Percentiles rank a stretch among this genome's conserved stretches.
Conservation (phyloP, 1,140 invertebrate genomes). For the Battus philenor region DNA sequence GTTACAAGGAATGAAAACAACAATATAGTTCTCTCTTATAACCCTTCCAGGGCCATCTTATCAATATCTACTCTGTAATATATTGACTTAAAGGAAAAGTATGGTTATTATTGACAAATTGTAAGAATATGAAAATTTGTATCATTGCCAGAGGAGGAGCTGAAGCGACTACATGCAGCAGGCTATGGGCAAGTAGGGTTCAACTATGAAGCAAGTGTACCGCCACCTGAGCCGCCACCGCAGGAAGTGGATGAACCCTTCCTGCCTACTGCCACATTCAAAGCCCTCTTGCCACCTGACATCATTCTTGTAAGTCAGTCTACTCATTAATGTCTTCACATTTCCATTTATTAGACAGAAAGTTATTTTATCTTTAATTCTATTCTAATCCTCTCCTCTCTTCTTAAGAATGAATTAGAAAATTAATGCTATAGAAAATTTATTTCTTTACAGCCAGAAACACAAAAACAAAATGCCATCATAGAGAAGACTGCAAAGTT, state of each 20-base stretch:
- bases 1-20: too few relatives aligned
- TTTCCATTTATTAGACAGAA: too few relatives aligned
- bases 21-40: too few relatives aligned
- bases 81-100: too few relatives aligned
- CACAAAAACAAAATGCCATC: conserved; percentile 93
- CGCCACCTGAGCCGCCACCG: conserved; percentile 35
- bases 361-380: too few relatives aligned
- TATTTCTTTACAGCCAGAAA: conserved; percentile 84
- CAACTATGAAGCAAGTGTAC: conserved; percentile 83
- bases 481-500: conserved; percentile 98
- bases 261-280: conserved; percentile 81
- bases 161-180: conserved; percentile 87
- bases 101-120: too few relatives aligned
- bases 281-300: conserved; percentile 79
- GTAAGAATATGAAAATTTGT: too few relatives aligned
- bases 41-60: too few relatives aligned
- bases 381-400: too few relatives aligned
- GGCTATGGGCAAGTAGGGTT: conserved; percentile 89
- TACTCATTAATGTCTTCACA: not conserved
- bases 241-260: conserved; percentile 84
- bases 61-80: too few relatives aligned
- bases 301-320: conserved; percentile 81
- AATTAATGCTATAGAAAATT: too few relatives aligned
- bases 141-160: conserved; percentile 88
- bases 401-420: too few relatives aligned